These are phyloP conservation scores for Strix aluco DNA, from an alignment of 2,113 vertebrate species.

Conservation along the genomic window DNA sequence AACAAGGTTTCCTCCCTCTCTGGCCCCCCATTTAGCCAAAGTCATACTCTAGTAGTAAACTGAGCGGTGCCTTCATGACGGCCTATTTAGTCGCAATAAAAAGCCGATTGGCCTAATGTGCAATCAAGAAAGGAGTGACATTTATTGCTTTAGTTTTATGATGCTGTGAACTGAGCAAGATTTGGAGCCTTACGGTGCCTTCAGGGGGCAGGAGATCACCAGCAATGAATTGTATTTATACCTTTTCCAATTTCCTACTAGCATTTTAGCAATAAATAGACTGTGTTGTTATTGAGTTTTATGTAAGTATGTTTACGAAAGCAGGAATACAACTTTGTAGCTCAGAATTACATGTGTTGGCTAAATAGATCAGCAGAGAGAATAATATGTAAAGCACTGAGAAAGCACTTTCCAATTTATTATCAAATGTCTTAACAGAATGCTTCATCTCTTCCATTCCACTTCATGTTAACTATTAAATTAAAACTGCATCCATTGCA, in stretches of 20 bases:
- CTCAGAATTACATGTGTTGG: conserved; percentile 61
- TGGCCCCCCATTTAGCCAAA: conserved; percentile 28
- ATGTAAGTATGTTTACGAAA: conserved; percentile 59
- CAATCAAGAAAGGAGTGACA: conserved; percentile 64
- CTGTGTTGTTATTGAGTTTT: conserved; percentile 63
- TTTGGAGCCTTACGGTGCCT: conserved; percentile 48
- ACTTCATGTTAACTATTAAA: conserved; percentile 25
- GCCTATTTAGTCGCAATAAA: conserved; percentile 69
- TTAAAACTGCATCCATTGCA: conserved; percentile 43
- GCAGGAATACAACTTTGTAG: conserved; percentile 51
- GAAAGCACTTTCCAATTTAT: conserved; percentile 21
- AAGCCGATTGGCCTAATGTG: conserved; percentile 57
- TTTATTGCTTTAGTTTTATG: conserved; percentile 70
- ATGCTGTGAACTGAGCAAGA: conserved; percentile 52
- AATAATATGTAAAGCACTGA: conserved; percentile 13
- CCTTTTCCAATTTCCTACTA: conserved; percentile 63
- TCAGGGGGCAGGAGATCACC: conserved; percentile 59
- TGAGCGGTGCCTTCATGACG: conserved; percentile 26
- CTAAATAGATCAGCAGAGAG: conserved; percentile 51
- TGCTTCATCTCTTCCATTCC: not conserved
- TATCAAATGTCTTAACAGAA: not conserved
- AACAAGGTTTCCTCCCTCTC: not conserved
- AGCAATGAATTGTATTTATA: conserved; percentile 67
- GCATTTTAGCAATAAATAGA: conserved; percentile 63
- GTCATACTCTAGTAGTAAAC: conserved; percentile 30